These are phyloP conservation scores for Aphidius gifuensis DNA, from an alignment of 1,140 invertebrate species.

Conservation along the genomic window DNA sequence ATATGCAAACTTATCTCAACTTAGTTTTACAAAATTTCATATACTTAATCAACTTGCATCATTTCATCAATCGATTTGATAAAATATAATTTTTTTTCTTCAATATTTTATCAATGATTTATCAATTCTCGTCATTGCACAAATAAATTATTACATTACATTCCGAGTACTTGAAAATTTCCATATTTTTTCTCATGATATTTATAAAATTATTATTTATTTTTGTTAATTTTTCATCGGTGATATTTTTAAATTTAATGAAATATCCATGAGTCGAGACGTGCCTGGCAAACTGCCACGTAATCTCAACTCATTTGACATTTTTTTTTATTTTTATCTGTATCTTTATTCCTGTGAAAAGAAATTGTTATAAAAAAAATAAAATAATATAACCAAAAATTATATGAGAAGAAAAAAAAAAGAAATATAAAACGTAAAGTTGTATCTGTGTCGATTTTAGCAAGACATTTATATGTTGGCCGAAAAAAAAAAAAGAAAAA, in stretches of 20 bases:
- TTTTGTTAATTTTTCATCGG: neutral
- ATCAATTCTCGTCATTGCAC: too few relatives aligned
- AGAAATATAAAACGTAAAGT: constrained; percentile 23
- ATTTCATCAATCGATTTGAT: too few relatives aligned
- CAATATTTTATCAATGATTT: too few relatives aligned
- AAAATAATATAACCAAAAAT: constrained; percentile 8
- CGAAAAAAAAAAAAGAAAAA: constrained; percentile 5
- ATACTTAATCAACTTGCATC: too few relatives aligned
- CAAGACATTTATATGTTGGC: too few relatives aligned
- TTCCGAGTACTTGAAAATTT: too few relatives aligned
- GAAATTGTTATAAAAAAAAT: constrained; percentile 6
- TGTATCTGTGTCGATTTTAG: constrained; percentile 9
- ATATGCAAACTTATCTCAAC: too few relatives aligned
- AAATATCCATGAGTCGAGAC: constrained; percentile 21
- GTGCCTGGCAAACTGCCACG: constrained; percentile 23
- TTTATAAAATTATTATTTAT: constrained; percentile 8
- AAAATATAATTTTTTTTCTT: too few relatives aligned
- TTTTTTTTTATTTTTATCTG: constrained; percentile 4
- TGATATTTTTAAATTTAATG: constrained; percentile 21
- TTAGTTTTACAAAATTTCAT: too few relatives aligned
- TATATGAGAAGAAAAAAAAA: constrained; percentile 1
- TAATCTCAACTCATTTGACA: constrained; percentile 24
- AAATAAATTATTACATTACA: too few relatives aligned
- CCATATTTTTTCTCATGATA: neutral
- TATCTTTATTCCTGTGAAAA: constrained; percentile 16